Evolutionary conservation across 2,113 vertebrate species (phyloP).

Genomic region (Amazona vittata): DNA sequence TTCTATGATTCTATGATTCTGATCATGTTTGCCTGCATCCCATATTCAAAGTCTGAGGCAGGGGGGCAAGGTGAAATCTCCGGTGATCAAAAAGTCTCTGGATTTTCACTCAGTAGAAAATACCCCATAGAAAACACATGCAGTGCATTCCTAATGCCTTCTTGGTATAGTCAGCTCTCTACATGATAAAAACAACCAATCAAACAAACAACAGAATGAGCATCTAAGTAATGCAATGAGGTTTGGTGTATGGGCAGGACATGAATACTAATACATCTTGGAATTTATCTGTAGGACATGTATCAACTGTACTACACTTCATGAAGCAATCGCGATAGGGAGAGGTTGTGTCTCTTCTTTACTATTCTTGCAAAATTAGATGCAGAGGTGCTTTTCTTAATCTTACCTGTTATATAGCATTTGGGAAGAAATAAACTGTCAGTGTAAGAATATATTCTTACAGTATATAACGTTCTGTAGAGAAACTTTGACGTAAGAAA

Average conservation of each 20-base stretch:
- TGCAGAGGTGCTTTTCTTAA: not conserved
- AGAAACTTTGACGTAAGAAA: not conserved
- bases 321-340: not conserved
- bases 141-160: not conserved
- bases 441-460: not conserved
- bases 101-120: not conserved
- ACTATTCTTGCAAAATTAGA: not conserved
- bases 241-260: not conserved
- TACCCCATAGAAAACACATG: not conserved
- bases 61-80: not conserved
- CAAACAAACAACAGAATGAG: not conserved
- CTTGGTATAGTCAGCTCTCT: rapidly evolving
- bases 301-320: not conserved
- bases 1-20: too few species aligned
- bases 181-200: not conserved
- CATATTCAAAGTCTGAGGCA: not conserved
- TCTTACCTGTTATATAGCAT: not conserved
- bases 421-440: not conserved
- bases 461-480: not conserved
- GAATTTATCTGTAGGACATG: not conserved
- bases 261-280: not conserved
- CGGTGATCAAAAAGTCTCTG: not conserved
- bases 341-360: not conserved
- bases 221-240: not conserved
- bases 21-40: not conserved